phyloP scores from a whole-genome alignment of 2,888 invertebrate species.

The Cryptocheilus praepositus region DNA sequence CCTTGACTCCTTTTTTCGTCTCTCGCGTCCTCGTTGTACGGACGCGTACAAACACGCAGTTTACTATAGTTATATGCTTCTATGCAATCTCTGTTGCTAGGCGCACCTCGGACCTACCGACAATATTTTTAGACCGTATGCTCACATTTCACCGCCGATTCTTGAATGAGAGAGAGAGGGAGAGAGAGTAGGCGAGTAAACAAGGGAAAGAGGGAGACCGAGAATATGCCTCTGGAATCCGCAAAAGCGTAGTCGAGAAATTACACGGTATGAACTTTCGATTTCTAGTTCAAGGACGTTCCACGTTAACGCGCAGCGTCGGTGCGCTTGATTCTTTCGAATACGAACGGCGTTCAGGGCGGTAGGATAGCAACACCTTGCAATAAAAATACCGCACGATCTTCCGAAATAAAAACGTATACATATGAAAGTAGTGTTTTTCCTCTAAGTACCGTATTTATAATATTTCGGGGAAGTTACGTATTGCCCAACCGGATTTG shows the following conservation, averaged over 20 bases:
- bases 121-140: conserved; percentile 67
- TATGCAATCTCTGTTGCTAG: conserved; percentile 69
- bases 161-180: conserved; percentile 43
- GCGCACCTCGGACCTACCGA: conserved; percentile 62
- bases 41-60: conserved; percentile 47
- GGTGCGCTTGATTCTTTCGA: not conserved
- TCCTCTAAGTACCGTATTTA: no score
- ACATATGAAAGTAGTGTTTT: no score
- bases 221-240: no score
- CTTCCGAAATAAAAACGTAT: no score
- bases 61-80: conserved; percentile 60
- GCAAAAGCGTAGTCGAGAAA: conserved; percentile 3
- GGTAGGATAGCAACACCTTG: not conserved
- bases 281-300: no score
- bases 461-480: no score
- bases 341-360: not conserved
- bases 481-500: no score
- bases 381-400: no score
- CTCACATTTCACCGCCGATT: conserved; percentile 59
- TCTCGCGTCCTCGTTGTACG: conserved; percentile 5
- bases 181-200: not conserved
- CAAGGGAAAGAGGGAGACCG: not conserved
- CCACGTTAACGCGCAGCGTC: not conserved
- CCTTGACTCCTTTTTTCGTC: not conserved
- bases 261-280: conserved; percentile 1